These are phyloP conservation scores for Melanotaenia duboulayi DNA, from an alignment of 2,113 vertebrate species.

Conservation along the genomic window DNA sequence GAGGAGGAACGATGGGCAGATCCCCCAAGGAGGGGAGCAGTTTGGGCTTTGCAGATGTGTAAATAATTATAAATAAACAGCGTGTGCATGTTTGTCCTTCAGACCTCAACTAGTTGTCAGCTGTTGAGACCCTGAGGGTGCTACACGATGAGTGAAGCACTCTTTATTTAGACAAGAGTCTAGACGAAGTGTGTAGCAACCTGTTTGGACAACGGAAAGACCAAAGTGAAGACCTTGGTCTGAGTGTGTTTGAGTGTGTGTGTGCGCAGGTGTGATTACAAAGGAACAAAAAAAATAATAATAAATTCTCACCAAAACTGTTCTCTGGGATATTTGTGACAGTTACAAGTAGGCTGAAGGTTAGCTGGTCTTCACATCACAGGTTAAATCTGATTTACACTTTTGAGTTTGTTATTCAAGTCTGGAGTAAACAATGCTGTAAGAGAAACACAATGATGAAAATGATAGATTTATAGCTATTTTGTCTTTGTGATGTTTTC, in stretches of 20 bases:
- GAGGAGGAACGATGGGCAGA: no score
- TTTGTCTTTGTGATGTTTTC: conserved; percentile 79
- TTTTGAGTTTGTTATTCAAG: conserved; percentile 47
- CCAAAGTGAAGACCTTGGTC: conserved; percentile 59
- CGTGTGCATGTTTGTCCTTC: conserved; percentile 70
- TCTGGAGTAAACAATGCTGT: conserved; percentile 54
- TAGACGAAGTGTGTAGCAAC: conserved; percentile 42
- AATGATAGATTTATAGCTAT: conserved; percentile 76
- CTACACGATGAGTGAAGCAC: conserved; percentile 14
- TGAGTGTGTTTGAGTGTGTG: conserved; percentile 37
- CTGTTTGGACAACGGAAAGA: conserved; percentile 50
- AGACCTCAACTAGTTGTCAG: conserved; percentile 50
- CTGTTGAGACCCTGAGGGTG: conserved; percentile 36
- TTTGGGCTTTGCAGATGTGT: conserved; percentile 73
- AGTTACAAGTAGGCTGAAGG: conserved; percentile 6
- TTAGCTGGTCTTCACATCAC: conserved; percentile 25
- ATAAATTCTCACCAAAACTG: conserved; percentile 27
- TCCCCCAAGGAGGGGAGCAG: conserved; percentile 8
- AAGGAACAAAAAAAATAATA: conserved; percentile 22
- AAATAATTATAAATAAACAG: conserved; percentile 84
- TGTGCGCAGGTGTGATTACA: conserved; percentile 9
- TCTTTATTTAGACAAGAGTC: conserved; percentile 31
- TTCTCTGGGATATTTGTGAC: conserved; percentile 56
- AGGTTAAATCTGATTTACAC: conserved; percentile 34
- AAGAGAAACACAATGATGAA: conserved; percentile 49